phyloP scores from a whole-genome alignment of 2,797 vertebrate genomes.

The Sebastes itinus region DNA sequence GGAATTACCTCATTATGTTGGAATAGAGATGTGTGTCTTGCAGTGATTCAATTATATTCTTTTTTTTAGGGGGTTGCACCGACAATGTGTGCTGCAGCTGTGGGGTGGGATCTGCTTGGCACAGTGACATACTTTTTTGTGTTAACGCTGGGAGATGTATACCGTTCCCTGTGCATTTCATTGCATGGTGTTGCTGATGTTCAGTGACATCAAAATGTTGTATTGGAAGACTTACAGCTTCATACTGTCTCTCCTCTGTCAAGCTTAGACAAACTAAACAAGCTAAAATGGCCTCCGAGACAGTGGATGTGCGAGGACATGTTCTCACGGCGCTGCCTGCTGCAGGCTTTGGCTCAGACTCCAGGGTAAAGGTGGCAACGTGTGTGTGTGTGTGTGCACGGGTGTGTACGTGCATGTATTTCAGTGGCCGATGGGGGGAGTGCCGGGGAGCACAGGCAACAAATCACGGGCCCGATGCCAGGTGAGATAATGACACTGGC shows the following conservation, averaged over 20 bases:
- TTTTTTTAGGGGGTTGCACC: not conserved
- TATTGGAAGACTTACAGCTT: constrained; percentile 16
- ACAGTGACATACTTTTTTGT: constrained; percentile 1
- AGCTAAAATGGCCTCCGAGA: constrained; percentile 54
- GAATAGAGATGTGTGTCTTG: constrained; percentile 11
- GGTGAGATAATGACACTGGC: constrained; percentile 70
- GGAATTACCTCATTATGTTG: constrained; percentile 42
- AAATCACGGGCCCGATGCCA: constrained; percentile 67
- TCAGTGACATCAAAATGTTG: constrained; percentile 30
- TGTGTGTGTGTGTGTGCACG: constrained; percentile 4
- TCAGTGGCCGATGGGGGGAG: constrained; percentile 18
- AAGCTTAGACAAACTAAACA: constrained; percentile 47
- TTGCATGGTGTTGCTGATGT: constrained; percentile 27
- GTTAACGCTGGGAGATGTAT: constrained; percentile 24
- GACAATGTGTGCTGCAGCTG: constrained; percentile 46
- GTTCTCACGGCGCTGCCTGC: constrained; percentile 51
- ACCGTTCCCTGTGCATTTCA: constrained; percentile 18
- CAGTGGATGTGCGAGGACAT: constrained; percentile 59
- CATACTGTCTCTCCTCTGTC: constrained; percentile 7
- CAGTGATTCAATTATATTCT: not conserved
- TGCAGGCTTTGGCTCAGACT: constrained; percentile 52
- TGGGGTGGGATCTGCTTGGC: constrained; percentile 48
- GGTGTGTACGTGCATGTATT: constrained; percentile 18
- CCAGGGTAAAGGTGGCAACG: constrained; percentile 26
- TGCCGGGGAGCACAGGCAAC: constrained; percentile 36